Evolutionary conservation across 2,888 invertebrate genomes (phyloP), one percentile per base, ranked within the genome.

Genomic region (Hydrotaea diabolus): DNA sequence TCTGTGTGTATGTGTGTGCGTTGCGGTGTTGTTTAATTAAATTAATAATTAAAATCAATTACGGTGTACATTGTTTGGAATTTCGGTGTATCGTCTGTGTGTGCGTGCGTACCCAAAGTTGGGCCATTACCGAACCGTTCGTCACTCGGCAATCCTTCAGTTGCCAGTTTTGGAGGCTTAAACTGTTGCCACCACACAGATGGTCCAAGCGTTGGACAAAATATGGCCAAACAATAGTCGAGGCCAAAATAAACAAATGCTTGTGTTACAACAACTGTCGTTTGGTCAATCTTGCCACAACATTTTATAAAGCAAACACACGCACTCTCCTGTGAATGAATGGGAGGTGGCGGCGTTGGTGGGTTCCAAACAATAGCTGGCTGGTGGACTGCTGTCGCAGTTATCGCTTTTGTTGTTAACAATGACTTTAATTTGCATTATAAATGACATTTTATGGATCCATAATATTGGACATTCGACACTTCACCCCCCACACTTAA

Each of bases 21-120:
- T 53, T 53, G 53, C 17, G 69, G 21, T 39, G 43, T 69, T 69
- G 69, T 69, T 69, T 69, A 69, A 69, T 69, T 69, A 39, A 74
- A 73, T 85, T 85, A 85, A 85, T 82, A 85, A 82, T 85, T 85
- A 85, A 85, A 85, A 82, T 85, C 85, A 85, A 85, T 85, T 85
- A 85, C 46, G 69, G 66, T 72, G 53, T 73, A 36, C 21, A 17
- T 77, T 85, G 82, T 77, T 77, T 79, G 59, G 26, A 57, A 46
- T 46, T 9, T 69, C 39, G 39, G 11, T 46, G n/a, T n/a, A n/a
- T n/a, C n/a, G n/a, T n/a, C n/a, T n/a, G n/a, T 36, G 17, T 19
- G 1, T 31, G 31, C 7, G 31, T 31, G 31, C 17, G 17, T 11
- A 13, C 69, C 13, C 69, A 69, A 43, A 2, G 55, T 55, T 39